A percentile compares a stretch with the other conserved stretches of the same genome.
Conservation (phyloP, 1,140 invertebrate genomes). For the Bombus superbus region DNA sequence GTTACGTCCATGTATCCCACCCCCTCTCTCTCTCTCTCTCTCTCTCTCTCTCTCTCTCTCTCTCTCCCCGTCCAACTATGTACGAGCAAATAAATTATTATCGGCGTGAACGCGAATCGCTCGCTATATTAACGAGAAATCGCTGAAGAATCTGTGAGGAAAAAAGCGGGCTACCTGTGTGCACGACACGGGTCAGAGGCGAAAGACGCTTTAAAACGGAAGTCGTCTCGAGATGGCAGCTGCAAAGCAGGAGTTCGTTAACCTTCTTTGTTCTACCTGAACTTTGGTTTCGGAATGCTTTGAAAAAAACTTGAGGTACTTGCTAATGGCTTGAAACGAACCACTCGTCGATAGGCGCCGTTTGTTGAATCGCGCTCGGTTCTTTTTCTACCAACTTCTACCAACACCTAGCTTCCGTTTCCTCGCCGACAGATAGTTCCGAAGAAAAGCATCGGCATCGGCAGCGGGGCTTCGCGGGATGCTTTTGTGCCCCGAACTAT, state of each 20-base stretch:
- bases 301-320: slow-evolving; percentile 47
- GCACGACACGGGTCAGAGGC: background rate
- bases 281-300: background rate
- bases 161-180: background rate
- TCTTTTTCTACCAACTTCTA: slow-evolving; percentile 44
- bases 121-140: background rate
- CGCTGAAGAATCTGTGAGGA: background rate
- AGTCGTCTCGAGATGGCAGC: background rate
- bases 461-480: too few relatives aligned
- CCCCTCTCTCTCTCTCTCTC: too few relatives aligned
- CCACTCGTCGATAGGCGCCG: slow-evolving; percentile 35
- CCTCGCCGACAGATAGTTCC: slow-evolving; percentile 4
- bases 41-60: too few relatives aligned
- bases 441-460: slow-evolving; percentile 12
- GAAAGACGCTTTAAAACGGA: background rate
- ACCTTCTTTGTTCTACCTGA: background rate
- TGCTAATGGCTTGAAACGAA: slow-evolving; percentile 58
- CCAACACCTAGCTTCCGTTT: slow-evolving; percentile 26
- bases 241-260: background rate
- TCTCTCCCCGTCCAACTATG: background rate
- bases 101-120: background rate
- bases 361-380: slow-evolving; percentile 39
- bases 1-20: background rate
- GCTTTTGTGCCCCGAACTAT: slow-evolving; percentile 12
- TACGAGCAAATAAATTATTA: background rate